phyloP scores from a whole-genome alignment of 2,797 vertebrate genomes.

The Varecia variegata region DNA sequence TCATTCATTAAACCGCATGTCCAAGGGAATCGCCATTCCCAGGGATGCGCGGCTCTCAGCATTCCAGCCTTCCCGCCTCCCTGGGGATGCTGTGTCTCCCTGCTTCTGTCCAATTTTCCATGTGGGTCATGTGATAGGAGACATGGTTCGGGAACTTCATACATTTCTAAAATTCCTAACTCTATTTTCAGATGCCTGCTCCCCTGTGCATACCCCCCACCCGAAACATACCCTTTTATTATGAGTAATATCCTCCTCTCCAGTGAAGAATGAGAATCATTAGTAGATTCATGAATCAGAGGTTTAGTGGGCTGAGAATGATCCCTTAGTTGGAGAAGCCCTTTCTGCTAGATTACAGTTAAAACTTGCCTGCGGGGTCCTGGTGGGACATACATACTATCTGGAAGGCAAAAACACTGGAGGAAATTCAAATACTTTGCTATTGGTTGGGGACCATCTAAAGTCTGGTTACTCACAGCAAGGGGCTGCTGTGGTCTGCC shows the following conservation, averaged over 20 bases:
- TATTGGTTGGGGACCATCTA: not conserved
- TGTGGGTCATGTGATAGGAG: constrained; percentile 72
- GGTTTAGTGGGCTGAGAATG: constrained; percentile 7
- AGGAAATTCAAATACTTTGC: not conserved
- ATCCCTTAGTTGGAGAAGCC: constrained; percentile 26
- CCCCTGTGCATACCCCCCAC: constrained; percentile 57
- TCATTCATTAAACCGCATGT: constrained; percentile 59
- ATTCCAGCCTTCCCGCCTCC: constrained; percentile 51
- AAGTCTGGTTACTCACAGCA: not conserved
- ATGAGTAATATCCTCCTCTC: constrained; percentile 46
- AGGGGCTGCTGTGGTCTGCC: not conserved
- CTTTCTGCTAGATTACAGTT: constrained; percentile 7
- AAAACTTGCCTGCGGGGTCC: not conserved
- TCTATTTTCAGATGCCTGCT: constrained; percentile 72
- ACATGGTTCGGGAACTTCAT: constrained; percentile 63
- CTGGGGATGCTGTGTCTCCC: constrained; percentile 71
- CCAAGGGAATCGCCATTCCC: constrained; percentile 59
- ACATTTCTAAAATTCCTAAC: constrained; percentile 72
- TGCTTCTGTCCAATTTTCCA: constrained; percentile 71
- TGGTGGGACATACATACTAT: not conserved
- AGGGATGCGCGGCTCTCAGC: not conserved
- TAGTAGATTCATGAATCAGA: constrained; percentile 49
- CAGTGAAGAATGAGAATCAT: constrained; percentile 16
- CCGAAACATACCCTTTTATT: constrained; percentile 13
- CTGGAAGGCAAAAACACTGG: not conserved